Percentiles rank a stretch among this genome's conserved stretches.
These are phyloP conservation scores for Idris sp. DNA, from an alignment of 1,140 invertebrate genomes.

Conservation along the genomic window DNA sequence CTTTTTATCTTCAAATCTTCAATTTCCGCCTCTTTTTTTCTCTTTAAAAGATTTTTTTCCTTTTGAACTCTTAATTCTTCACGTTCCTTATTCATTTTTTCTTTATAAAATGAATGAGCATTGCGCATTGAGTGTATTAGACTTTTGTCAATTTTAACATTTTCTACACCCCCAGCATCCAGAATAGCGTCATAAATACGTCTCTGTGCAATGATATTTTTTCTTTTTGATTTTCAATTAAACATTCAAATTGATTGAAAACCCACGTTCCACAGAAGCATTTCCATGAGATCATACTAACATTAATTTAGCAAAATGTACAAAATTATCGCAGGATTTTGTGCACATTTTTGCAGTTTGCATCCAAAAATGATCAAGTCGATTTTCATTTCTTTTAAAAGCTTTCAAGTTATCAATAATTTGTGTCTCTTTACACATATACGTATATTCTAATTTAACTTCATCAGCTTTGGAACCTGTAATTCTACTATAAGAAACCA, in stretches of 20 bases:
- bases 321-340: slow-evolving; percentile 2
- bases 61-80: too few relatives aligned
- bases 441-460: slow-evolving; percentile 15
- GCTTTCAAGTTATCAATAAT: background rate
- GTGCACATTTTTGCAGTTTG: slow-evolving; percentile 3
- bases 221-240: slow-evolving; percentile 54
- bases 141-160: too few relatives aligned
- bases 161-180: too few relatives aligned
- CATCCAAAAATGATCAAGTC: too few relatives aligned
- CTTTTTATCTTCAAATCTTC: too few relatives aligned
- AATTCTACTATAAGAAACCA: slow-evolving; percentile 9
- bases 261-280: too few relatives aligned
- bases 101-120: background rate
- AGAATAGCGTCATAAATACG: slow-evolving; percentile 37
- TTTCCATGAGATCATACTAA: slow-evolving; percentile 45
- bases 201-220: slow-evolving; percentile 47
- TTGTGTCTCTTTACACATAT: slow-evolving; percentile 6
- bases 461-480: slow-evolving; percentile 23
- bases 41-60: too few relatives aligned
- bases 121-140: background rate
- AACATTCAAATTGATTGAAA: too few relatives aligned
- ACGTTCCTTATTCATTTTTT: too few relatives aligned
- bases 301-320: slow-evolving; percentile 13
- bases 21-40: too few relatives aligned
- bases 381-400: too few relatives aligned